Evolutionary conservation across 35 echinoderm and acorn worm genomes (phyloP).

Genomic region (Ptychodera flava): DNA sequence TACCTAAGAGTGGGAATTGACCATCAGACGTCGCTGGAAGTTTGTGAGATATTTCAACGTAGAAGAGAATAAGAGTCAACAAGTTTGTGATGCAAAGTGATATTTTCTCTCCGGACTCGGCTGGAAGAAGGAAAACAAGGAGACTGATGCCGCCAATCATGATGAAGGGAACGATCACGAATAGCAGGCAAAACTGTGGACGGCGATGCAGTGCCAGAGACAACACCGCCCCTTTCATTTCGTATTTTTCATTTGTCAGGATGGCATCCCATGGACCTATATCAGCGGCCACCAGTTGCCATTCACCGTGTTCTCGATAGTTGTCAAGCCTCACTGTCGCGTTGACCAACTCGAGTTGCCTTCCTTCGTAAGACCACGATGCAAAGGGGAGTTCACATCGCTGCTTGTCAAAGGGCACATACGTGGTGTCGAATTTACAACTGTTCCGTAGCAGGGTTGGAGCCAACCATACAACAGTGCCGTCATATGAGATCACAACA

Average conservation of each 20-base stretch:
- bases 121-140: constrained; percentile 37
- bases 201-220: not conserved
- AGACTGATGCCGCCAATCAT: constrained; percentile 24
- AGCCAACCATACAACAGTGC: not conserved
- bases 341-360: not conserved
- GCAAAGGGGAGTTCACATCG: not conserved
- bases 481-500: not conserved
- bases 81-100: constrained; percentile 72
- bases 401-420: not conserved
- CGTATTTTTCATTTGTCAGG: not conserved
- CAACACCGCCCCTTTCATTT: not conserved
- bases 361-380: not conserved
- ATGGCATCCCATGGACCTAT: not conserved
- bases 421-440: not conserved
- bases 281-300: not conserved
- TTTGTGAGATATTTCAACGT: constrained; percentile 43
- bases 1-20: constrained; percentile 57
- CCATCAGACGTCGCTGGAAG: constrained; percentile 59
- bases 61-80: constrained; percentile 64
- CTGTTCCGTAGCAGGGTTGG: not conserved
- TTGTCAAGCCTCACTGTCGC: not conserved
- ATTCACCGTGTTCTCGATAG: not conserved
- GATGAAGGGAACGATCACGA: constrained; percentile 13
- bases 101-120: constrained; percentile 68
- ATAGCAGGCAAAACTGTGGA: constrained; percentile 16